Base-by-base conservation (phyloP, 1,140 invertebrate genomes). In the Aphelinus certus region DNA sequence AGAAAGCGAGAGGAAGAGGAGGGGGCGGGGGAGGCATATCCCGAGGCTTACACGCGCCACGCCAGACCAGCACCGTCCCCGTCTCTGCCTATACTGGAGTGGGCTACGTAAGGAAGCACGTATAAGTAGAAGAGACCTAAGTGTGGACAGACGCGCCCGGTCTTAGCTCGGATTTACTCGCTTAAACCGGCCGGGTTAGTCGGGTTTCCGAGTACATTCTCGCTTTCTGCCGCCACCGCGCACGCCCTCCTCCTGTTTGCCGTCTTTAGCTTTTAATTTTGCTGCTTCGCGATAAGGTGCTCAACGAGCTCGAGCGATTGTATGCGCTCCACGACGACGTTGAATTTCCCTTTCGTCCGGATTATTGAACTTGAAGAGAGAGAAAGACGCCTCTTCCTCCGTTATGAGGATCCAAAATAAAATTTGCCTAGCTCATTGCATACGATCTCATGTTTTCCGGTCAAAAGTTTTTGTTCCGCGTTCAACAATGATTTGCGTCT, bases 131-230 rank as follows among this genome's bases (percentile, higher is more conserved):
- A 45, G 56, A 76, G 71, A 73, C 61, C 53, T 73, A 70, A 76
- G 62, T 57, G 61, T 71, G 64, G 55, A 62, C 57, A 60, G 60
- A 75, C 57, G 62, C 64, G 79, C 74, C 79, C 72, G 71, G 77
- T 80, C 81, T 85, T 83, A 84, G 79, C 76, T 79, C 73, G 82
- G 83, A 64, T 83, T 85, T 85, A 81, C 61, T 76, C 78, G 65
- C 74, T 73, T 83, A 84, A 84, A 82, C 81, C 51, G 51, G 9
- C 55, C 0, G 26, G 53, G 55, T 62, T 74, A 47, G 55, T 10
- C 10, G 58, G 26, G 51, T 7, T 74, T 67, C 42, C 43, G 5
- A 3, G 51, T 80, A 77, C 78, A 65, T 78, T 77, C 71, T 72
- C 65, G 26, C 73, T 60, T 46, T 45, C 47, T 26, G 61, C 48